These are phyloP conservation scores for Danaus melanippus DNA, from an alignment of 1,140 invertebrate genomes.

Conservation along the genomic window DNA sequence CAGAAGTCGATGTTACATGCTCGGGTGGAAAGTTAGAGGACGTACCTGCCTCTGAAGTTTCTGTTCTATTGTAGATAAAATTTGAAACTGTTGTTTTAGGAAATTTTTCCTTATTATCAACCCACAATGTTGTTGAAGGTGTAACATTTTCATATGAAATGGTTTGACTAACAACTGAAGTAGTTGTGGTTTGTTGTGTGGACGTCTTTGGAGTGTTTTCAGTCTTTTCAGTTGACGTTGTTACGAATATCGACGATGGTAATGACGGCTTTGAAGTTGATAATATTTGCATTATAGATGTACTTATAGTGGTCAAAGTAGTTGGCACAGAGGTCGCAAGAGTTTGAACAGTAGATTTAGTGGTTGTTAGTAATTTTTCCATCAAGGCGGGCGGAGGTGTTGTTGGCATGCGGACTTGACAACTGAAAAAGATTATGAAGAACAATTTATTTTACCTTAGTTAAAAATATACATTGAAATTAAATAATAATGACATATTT, in stretches of 20 bases:
- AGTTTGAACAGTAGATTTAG: slow-evolving; percentile 37
- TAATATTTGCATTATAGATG: slow-evolving; percentile 13
- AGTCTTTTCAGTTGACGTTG: slow-evolving; percentile 15
- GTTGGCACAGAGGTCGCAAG: slow-evolving; percentile 30
- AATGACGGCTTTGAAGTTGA: slow-evolving; percentile 8
- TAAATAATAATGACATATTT: too few relatives aligned
- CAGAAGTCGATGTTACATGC: slow-evolving; percentile 22
- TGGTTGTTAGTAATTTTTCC: slow-evolving; percentile 55
- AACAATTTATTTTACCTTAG: too few relatives aligned
- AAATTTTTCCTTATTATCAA: slow-evolving; percentile 7
- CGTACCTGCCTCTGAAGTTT: slow-evolving; percentile 32
- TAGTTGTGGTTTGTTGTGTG: slow-evolving; percentile 11
- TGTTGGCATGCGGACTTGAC: slow-evolving; percentile 48
- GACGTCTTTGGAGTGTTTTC: slow-evolving; percentile 13
- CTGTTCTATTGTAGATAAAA: slow-evolving; percentile 39
- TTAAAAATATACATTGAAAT: too few relatives aligned
- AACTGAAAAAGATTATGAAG: slow-evolving; percentile 40
- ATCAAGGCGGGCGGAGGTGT: slow-evolving; percentile 36
- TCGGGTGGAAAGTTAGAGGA: slow-evolving; percentile 20
- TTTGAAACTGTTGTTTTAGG: slow-evolving; percentile 13
- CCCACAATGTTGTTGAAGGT: slow-evolving; percentile 9
- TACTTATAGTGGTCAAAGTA: slow-evolving; percentile 21
- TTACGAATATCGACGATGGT: slow-evolving; percentile 11
- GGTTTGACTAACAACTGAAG: slow-evolving; percentile 7
- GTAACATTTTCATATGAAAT: slow-evolving; percentile 8